phyloP scores from a whole-genome alignment of 2,888 invertebrate species.

The Dyspetes luteomarginatus region DNA sequence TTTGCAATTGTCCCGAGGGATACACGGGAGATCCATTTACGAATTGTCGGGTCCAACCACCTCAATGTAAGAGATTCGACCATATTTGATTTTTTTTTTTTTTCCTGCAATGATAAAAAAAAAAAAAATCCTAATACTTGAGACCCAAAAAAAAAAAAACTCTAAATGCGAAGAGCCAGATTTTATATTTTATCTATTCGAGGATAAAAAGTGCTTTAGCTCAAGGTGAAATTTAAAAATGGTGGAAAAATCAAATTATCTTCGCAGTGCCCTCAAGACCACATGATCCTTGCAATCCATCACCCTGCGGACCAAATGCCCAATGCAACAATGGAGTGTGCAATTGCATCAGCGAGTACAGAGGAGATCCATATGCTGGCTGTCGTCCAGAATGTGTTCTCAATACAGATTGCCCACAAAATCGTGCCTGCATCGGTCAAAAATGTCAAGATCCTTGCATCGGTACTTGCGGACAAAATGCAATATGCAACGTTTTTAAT shows the following conservation, averaged over 20 bases:
- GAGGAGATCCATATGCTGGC: conserved; percentile 87
- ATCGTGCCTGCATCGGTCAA: conserved; percentile 87
- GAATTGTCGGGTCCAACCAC: conserved; percentile 88
- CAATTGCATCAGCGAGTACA: conserved; percentile 84
- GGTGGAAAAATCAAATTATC: too few species aligned
- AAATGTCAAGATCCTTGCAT: conserved; percentile 88
- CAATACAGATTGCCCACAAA: conserved; percentile 87
- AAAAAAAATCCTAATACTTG: not conserved
- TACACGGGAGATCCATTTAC: conserved; percentile 94
- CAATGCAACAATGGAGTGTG: conserved; percentile 85
- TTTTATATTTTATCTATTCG: too few species aligned
- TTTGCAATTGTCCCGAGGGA: conserved; percentile 92
- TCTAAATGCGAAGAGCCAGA: too few species aligned
- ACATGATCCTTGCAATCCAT: conserved; percentile 89
- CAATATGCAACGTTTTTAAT: conserved; percentile 89
- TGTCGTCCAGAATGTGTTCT: conserved; percentile 90
- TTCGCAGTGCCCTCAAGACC: conserved; percentile 78
- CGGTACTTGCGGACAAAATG: conserved; percentile 89
- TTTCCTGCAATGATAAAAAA: conserved; percentile 70
- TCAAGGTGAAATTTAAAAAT: too few species aligned
- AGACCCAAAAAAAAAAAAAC: not conserved
- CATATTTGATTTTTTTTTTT: too few species aligned
- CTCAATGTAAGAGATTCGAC: conserved; percentile 85
- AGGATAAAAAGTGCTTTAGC: too few species aligned
- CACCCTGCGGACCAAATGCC: conserved; percentile 90